These are phyloP conservation scores for Callionymus lyra DNA, from an alignment of 2,113 vertebrate species.

Conservation along the genomic window DNA sequence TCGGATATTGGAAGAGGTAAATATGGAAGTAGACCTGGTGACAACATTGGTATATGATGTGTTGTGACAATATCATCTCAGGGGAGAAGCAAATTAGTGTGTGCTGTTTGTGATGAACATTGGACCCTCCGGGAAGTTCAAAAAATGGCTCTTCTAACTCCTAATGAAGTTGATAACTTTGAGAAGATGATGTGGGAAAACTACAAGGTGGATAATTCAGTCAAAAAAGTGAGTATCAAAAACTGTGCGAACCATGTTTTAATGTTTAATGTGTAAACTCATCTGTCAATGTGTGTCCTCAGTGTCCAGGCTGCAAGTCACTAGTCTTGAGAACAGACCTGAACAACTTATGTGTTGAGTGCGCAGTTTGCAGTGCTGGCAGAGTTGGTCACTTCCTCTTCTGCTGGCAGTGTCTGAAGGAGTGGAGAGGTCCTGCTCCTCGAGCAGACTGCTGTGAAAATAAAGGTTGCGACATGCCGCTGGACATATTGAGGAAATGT, in stretches of 20 bases:
- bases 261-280: not conserved
- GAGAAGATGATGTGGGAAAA: slow-evolving; percentile 6
- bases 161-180: slow-evolving; percentile 14
- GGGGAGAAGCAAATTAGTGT: slow-evolving; percentile 17
- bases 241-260: not conserved
- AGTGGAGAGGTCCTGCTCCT: slow-evolving; percentile 39
- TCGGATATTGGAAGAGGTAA: too few species aligned
- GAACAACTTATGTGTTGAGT: not conserved
- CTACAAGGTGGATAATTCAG: not conserved
- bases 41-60: too few species aligned
- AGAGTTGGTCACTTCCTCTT: slow-evolving; percentile 22
- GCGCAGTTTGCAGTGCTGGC: slow-evolving; percentile 13
- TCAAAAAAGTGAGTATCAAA: slow-evolving; percentile 15
- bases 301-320: slow-evolving; percentile 24
- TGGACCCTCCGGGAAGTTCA: slow-evolving; percentile 31
- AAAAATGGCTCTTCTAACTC: slow-evolving; percentile 33
- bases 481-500: slow-evolving; percentile 21
- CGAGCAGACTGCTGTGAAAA: slow-evolving; percentile 35
- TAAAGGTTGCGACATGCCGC: slow-evolving; percentile 15
- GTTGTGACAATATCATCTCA: not conserved
- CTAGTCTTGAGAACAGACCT: not conserved
- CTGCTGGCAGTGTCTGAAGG: slow-evolving; percentile 53
- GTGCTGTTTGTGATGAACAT: slow-evolving; percentile 6
- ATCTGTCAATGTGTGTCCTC: not conserved
- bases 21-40: too few species aligned